phyloP scores from a whole-genome alignment of 92 coral and sea anemone genomes.

The Umimayanthus kanabou region DNA sequence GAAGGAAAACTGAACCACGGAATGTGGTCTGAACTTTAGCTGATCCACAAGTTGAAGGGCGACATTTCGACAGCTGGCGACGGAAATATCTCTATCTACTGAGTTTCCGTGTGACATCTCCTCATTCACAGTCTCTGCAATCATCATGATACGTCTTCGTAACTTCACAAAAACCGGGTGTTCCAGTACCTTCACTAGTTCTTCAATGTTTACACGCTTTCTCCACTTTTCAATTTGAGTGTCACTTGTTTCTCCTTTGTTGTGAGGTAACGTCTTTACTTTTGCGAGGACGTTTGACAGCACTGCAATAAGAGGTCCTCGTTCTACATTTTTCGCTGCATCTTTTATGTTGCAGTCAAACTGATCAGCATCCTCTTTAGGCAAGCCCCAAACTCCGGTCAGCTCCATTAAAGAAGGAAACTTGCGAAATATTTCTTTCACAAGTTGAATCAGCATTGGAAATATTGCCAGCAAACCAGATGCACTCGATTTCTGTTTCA shows the following conservation, averaged over 20 bases:
- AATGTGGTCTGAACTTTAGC: neutral
- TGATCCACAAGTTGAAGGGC: neutral
- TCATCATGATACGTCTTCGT: conserved; percentile 4
- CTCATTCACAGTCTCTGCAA: neutral
- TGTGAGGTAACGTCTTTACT: neutral
- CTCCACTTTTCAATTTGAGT: neutral
- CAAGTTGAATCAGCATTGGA: conserved; percentile 9
- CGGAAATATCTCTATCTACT: neutral
- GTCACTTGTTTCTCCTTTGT: neutral
- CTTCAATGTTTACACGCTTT: neutral
- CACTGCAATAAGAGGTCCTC: neutral
- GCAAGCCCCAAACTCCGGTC: conserved; percentile 9
- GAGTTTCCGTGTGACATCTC: neutral
- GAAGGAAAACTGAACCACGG: neutral
- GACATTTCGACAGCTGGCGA: conserved; percentile 6
- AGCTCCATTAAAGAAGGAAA: neutral
- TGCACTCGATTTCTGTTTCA: neutral
- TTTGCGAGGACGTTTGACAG: neutral
- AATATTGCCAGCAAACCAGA: neutral
- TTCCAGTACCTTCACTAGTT: neutral
- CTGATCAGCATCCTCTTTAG: neutral
- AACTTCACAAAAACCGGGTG: neutral
- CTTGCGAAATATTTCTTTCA: neutral
- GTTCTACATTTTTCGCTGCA: neutral
- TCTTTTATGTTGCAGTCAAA: neutral